Conservation (phyloP, 2,888 invertebrate genomes). For the Mylabris sibirica region DNA sequence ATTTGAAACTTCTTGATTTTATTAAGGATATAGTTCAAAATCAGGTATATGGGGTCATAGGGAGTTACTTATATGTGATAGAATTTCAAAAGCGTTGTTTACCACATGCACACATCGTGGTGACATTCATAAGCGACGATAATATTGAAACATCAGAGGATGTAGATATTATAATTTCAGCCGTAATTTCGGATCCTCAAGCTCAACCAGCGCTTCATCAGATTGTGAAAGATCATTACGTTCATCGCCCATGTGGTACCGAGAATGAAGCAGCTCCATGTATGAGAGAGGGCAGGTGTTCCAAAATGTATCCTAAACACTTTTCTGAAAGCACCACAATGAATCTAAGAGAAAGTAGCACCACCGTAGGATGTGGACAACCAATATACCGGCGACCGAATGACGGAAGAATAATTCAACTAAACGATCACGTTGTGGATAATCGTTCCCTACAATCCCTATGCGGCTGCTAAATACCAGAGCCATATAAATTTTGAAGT, state of each 20-base stretch:
- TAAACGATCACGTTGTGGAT: neutral
- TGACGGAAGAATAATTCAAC: neutral
- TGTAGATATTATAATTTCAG: conserved; percentile 9
- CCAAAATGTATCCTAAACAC: conserved; percentile 2
- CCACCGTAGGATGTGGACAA: too few relatives aligned
- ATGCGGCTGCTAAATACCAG: conserved; percentile 17
- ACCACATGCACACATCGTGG: conserved; percentile 18
- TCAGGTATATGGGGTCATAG: conserved; percentile 3
- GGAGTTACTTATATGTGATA: conserved; percentile 26
- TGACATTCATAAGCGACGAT: conserved; percentile 4
- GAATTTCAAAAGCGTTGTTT: conserved; percentile 39
- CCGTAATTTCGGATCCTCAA: conserved; percentile 6
- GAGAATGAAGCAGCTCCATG: neutral
- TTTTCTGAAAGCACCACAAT: neutral
- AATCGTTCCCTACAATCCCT: conserved; percentile 16
- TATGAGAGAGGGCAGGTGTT: neutral
- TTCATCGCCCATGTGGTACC: conserved; percentile 14
- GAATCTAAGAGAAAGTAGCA: neutral
- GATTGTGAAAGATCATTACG: neutral
- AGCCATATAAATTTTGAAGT: conserved; percentile 30
- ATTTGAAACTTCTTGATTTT: conserved; percentile 23
- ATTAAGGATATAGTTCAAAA: conserved; percentile 15
- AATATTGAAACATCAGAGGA: too few relatives aligned
- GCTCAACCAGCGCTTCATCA: neutral
- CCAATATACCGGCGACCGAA: conserved; percentile 5